Evolutionary conservation across 1,140 invertebrate species (phyloP).

Genomic region (Lasioglossum albipes): DNA sequence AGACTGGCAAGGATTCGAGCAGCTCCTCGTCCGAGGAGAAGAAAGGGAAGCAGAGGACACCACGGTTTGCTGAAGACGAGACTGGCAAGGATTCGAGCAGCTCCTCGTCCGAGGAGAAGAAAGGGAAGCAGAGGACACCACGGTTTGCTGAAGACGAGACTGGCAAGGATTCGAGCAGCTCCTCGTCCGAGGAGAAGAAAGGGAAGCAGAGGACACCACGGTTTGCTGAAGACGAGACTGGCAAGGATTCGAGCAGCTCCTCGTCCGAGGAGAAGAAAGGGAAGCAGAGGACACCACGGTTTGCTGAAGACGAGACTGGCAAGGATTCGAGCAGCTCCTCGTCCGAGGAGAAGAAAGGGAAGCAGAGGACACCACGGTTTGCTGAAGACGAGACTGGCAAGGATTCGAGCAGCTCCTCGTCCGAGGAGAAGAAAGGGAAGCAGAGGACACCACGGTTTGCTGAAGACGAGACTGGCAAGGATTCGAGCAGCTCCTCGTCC

Average conservation of each 20-base stretch:
- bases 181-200: too few relatives aligned
- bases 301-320: background rate
- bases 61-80: background rate
- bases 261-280: constrained; percentile 5
- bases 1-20: background rate
- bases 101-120: constrained; percentile 1
- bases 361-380: too few relatives aligned
- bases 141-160: background rate
- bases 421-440: background rate
- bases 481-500: background rate
- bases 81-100: background rate
- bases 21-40: constrained; percentile 1
- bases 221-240: background rate
- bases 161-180: background rate
- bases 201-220: too few relatives aligned
- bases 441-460: too few relatives aligned
- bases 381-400: background rate
- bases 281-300: background rate
- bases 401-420: background rate
- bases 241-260: background rate
- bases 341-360: too few relatives aligned
- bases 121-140: background rate
- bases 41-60: background rate
- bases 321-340: too few relatives aligned
- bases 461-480: background rate